These are phyloP conservation scores for Diarsia rubi DNA, from an alignment of 2,888 invertebrate genomes.

Conservation along the genomic window DNA sequence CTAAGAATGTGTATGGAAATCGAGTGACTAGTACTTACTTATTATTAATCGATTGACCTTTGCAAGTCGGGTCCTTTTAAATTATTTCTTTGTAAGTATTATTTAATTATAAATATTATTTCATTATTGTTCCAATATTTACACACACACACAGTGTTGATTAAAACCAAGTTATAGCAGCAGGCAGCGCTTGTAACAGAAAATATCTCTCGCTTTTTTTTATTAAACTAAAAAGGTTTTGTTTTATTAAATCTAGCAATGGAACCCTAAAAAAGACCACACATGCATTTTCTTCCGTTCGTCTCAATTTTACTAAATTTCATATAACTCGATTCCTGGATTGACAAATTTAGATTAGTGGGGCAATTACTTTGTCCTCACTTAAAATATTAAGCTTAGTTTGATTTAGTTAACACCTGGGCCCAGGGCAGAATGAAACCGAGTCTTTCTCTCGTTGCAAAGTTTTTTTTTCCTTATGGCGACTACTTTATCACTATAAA, in stretches of 20 bases:
- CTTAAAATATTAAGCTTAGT: neutral
- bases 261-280: neutral
- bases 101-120: too few species aligned
- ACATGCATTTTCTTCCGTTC: neutral
- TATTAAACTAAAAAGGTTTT: neutral
- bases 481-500: neutral
- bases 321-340: neutral
- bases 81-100: neutral
- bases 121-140: too few species aligned
- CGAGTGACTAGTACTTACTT: neutral
- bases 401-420: neutral
- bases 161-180: too few species aligned
- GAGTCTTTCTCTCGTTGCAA: neutral
- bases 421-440: neutral
- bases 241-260: neutral
- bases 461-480: neutral
- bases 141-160: too few species aligned
- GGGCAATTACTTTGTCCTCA: neutral
- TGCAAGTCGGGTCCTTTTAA: neutral
- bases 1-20: neutral
- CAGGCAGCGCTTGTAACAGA: neutral
- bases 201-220: neutral
- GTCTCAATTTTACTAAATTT: neutral
- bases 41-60: neutral
- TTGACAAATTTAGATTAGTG: neutral